Base-by-base conservation (phyloP, 2,888 invertebrate genomes). In the Cremastinae sp. region DNA sequence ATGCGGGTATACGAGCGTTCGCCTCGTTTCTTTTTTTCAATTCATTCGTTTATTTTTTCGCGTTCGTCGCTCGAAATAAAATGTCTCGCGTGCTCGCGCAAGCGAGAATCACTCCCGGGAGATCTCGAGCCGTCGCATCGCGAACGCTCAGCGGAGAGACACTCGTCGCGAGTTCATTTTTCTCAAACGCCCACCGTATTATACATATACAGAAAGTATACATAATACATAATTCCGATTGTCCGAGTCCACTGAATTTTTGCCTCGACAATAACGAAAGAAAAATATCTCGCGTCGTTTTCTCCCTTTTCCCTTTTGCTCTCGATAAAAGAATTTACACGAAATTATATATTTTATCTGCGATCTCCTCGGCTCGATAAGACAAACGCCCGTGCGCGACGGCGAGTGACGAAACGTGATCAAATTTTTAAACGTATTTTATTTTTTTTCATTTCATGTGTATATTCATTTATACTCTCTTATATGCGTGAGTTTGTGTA, bases 341-440 rank as follows among this genome's bases (percentile, higher is more conserved):
- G 80, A 82, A 79, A 78, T 78, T 79, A 74, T 56, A 78, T 75
- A 56, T 80, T 79, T 79, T 79, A 75, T 74, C 81, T 79, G 71
- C 69, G 77, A 78, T 78, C 68, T 62, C 43, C 18, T 35, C 45
- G 72, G 55, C 62, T 76, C 72, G 81, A 81, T 82, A 82, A 80
- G 72, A 51, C 53, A 68, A 76, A 76, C 55, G 66, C 59, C 72
- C 71, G 75, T 43, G 71, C 61, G 43, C 75, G 61, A 68, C 68
- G 68, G 61, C 58, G 75, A 62, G 51, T 51, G 64, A 68, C 62
- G 47, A 72, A 75, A 71, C 55, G 71, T 49, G 53, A 12, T 43
- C 64, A 37, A 41, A 58, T n/a, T 18, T 43, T 47, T 28, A 53
- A 12, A 43, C 3, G 9, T 12, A 28, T 8, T 59, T 22, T n/a